phyloP scores from a whole-genome alignment of 2,797 vertebrate genomes.

The Pseudocheirus occidentalis region DNA sequence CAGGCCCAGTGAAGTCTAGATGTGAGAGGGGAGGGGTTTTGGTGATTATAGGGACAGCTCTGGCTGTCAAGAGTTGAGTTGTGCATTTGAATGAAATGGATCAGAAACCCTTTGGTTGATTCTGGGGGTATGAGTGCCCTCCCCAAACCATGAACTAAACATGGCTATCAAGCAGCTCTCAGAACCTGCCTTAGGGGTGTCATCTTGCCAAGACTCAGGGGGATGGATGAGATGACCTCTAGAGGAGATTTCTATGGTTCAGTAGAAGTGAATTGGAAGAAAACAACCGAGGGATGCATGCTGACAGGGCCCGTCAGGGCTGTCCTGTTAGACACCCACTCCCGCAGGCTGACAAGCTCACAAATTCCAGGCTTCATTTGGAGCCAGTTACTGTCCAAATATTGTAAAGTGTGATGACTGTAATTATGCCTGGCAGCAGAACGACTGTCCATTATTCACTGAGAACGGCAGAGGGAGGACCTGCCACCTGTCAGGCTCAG shows the following conservation, averaged over 20 bases:
- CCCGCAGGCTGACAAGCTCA: not conserved
- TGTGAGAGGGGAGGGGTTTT: not conserved
- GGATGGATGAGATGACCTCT: not conserved
- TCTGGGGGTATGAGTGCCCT: not conserved
- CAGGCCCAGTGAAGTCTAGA: not conserved
- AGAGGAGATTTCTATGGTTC: not conserved
- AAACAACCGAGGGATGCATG: not conserved
- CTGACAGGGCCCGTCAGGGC: not conserved
- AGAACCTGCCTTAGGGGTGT: not conserved
- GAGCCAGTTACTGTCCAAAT: constrained; percentile 3
- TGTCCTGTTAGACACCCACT: not conserved
- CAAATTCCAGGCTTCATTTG: not conserved
- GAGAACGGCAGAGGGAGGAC: not conserved
- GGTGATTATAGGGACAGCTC: not conserved
- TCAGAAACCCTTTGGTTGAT: not conserved
- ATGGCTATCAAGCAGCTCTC: not conserved
- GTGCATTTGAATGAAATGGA: not conserved
- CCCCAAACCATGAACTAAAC: not conserved
- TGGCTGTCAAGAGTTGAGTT: not conserved
- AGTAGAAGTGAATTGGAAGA: not conserved
- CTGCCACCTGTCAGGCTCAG: not conserved
- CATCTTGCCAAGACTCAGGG: not conserved
- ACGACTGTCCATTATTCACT: not conserved
- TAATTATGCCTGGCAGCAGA: constrained; percentile 1
- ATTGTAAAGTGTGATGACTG: constrained; percentile 4